Evolutionary conservation across 2,888 invertebrate species (phyloP), one percentile per base, ranked within the genome.

Genomic region (Phorcus lineatus): DNA sequence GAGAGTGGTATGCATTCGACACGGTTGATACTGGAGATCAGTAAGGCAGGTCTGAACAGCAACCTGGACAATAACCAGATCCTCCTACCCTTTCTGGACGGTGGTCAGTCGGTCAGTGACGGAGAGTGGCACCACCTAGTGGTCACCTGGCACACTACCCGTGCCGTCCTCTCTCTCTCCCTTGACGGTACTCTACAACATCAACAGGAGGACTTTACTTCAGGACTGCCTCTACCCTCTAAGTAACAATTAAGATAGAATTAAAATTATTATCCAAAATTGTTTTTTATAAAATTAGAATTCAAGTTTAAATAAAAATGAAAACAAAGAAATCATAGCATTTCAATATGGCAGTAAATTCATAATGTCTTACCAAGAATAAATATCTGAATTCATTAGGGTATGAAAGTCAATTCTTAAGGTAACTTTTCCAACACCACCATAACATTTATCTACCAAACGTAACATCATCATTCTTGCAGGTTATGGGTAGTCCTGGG

Each of bases 121-220:
- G 88, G 87, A 36, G 76, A 85, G 52, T 89, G 89, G 89, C 87
- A 88, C 79, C 77, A 83, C 53, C 82, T 88, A 0, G 81, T 82
- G 3, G 36, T 88, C 9, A 78, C 74, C 9, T 87, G 81, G 82
- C 74, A 83, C 55, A 82, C 80, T 47, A 55, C 57, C 7, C 77
- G 54, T 0, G 85, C 84, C 13, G 62, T 19, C 0, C 80, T 84
- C 19, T 53, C n/a, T 13, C 77, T 86, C 7, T 81, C 79, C 54
- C 28, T 83, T 0, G 84, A 87, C 78, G 84, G 84, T n/a, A 22
- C 85, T 3, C n/a, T 17, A 19, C 80, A 85, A n/a, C 77, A 22
- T 47, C 74, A 2, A 6, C 47, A 24, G 52, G 24, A 19, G 9
- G 52, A 74, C 74, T 74, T 52, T 52, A 52, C 74, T 9, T 9